Evolutionary conservation across 2,113 vertebrate genomes (phyloP), one percentile per base, ranked within the genome.

Genomic region (Arizona elegans): DNA sequence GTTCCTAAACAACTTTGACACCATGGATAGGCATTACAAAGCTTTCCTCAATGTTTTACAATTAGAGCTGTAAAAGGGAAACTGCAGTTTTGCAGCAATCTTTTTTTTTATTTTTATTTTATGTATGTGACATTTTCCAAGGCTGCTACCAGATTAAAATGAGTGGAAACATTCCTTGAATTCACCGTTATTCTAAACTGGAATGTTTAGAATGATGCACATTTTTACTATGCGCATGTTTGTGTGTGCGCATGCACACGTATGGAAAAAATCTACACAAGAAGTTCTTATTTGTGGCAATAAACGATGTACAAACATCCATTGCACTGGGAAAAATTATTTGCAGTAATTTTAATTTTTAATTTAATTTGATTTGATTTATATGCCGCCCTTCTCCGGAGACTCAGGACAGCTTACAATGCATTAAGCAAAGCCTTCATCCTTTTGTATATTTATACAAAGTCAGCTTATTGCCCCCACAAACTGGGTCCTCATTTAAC

Each of bases 11-110:
- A 95, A 93, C 90, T 92, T 17, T 59, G 87, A 65, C 91, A 47
- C 19, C 90, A 59, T 33, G 15, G 53, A 91, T 94, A 92, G 89
- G 95, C 95, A 96, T 94, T 13, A 94, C 75, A 96, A 95, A 26
- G 56, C 88, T n/a, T 95, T 95, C 91, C 85, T 92, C 26, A 21
- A 13, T 91, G 92, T 88, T 94, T 92, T 93, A 89, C 92, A 94
- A 89, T 92, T 95, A 94, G 58, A 88, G 50, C 33, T 91, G 55
- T 94, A 92, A 95, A 96, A 94, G 65, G 91, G 86, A 55, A 33
- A 92, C 92, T 94, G 95, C 85, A 81, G 47, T 95, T 95, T 93
- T 94, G 88, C 92, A 95, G 91, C 93, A 93, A 70, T 94, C 91
- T 87, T 70, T 43, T 94, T 94, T 88, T 89, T 54, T 15, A 8